A percentile compares a stretch with the other conserved stretches of the same genome.
These are phyloP conservation scores for Neogobius melanostomus DNA, from an alignment of 2,113 vertebrate species.

Conservation along the genomic window DNA sequence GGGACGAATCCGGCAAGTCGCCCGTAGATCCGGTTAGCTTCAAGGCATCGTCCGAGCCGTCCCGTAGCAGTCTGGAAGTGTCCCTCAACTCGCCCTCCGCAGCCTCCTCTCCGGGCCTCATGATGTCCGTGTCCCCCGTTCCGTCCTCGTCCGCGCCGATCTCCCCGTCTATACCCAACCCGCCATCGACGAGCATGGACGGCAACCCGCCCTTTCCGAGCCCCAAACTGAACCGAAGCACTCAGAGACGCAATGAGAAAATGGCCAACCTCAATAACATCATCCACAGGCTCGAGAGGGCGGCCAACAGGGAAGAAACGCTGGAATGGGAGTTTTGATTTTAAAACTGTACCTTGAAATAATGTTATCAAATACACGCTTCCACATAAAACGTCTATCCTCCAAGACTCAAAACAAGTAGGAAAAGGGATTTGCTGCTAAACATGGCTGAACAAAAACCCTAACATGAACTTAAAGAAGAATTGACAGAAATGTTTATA, in stretches of 20 bases:
- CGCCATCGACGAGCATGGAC: slow-evolving; percentile 70
- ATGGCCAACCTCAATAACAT: slow-evolving; percentile 99
- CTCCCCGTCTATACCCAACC: slow-evolving; percentile 82
- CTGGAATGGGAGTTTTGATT: slow-evolving; percentile 97
- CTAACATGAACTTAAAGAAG: slow-evolving; percentile 83
- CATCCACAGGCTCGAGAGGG: slow-evolving; percentile 94
- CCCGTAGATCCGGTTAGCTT: slow-evolving; percentile 85
- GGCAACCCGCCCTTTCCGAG: slow-evolving; percentile 71
- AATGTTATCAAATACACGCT: slow-evolving; percentile 45
- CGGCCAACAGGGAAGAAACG: slow-evolving; percentile 92
- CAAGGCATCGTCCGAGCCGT: slow-evolving; percentile 85
- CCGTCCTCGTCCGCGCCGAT: slow-evolving; percentile 90
- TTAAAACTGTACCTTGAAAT: slow-evolving; percentile 21
- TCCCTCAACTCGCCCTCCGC: slow-evolving; percentile 90
- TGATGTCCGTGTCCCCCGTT: slow-evolving; percentile 87
- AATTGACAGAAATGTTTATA: slow-evolving; percentile 89
- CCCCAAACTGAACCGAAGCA: slow-evolving; percentile 85
- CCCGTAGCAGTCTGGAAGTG: slow-evolving; percentile 88
- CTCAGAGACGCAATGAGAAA: slow-evolving; percentile 95
- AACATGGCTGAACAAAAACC: slow-evolving; percentile 55
- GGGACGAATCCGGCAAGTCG: slow-evolving; percentile 67
- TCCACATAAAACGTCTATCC: slow-evolving; percentile 44
- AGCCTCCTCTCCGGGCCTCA: slow-evolving; percentile 88
- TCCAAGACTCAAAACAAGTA: slow-evolving; percentile 44
- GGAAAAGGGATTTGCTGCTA: slow-evolving; percentile 42